These are phyloP conservation scores for Cephalopterus ornatus DNA, from an alignment of 2,113 vertebrate species.

Conservation along the genomic window DNA sequence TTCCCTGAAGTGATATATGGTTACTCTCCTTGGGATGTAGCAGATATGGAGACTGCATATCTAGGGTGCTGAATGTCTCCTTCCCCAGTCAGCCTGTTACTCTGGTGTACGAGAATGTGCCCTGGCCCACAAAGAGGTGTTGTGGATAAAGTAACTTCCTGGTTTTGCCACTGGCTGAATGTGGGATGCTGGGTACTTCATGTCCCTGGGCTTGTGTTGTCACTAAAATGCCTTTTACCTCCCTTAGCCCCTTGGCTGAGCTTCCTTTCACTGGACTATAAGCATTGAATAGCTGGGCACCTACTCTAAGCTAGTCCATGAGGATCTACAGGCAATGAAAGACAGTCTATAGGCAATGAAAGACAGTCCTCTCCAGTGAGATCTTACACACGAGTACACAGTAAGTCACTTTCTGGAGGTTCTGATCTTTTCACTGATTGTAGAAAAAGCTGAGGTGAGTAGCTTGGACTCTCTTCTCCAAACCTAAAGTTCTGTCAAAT, in stretches of 20 bases:
- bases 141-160: not conserved
- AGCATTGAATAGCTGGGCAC: not conserved
- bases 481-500: not conserved
- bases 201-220: not conserved
- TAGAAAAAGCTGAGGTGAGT: not conserved
- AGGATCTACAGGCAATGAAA: not conserved
- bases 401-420: not conserved
- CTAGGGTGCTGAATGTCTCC: not conserved
- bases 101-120: not conserved
- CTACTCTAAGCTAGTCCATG: not conserved
- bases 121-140: not conserved
- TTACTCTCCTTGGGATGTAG: not conserved
- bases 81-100: not conserved
- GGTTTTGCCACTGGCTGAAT: not conserved
- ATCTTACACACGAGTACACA: not conserved
- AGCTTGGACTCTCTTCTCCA: not conserved
- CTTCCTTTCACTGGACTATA: not conserved
- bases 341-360: not conserved
- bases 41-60: not conserved
- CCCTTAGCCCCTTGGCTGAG: not conserved
- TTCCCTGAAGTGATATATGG: not conserved
- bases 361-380: not conserved
- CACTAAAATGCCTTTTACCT: not conserved
- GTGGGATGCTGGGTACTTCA: not conserved
- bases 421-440: rapidly evolving